phyloP scores from a whole-genome alignment of 1,140 invertebrate genomes.

The Halesus radiatus region DNA sequence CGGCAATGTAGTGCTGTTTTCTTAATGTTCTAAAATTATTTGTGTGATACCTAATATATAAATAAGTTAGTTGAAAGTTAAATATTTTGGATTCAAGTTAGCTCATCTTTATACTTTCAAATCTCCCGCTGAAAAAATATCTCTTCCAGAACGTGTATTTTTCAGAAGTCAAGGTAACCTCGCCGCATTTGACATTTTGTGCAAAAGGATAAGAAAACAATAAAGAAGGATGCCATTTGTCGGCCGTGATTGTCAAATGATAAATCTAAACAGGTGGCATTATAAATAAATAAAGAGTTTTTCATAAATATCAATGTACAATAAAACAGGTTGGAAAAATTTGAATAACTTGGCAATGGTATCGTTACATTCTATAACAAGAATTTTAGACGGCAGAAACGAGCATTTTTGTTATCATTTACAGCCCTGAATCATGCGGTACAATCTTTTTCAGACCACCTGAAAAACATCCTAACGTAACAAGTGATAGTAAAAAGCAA shows the following conservation, averaged over 20 bases:
- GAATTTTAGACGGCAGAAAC: neutral
- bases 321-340: neutral
- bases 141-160: neutral
- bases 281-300: slow-evolving; percentile 3
- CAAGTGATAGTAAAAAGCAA: slow-evolving; percentile 49
- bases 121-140: neutral
- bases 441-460: neutral
- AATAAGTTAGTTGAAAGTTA: too few species aligned
- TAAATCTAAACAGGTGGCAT: slow-evolving; percentile 26
- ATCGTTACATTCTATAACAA: neutral
- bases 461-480: slow-evolving; percentile 38
- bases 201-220: neutral
- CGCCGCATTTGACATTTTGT: neutral
- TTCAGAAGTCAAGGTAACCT: neutral
- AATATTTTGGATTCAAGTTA: too few species aligned
- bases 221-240: neutral
- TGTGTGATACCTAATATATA: too few species aligned
- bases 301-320: neutral
- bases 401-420: neutral
- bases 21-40: too few species aligned
- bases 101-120: neutral
- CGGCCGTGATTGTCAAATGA: neutral
- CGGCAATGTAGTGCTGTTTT: too few species aligned
- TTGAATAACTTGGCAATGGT: neutral
- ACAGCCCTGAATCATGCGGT: neutral